Conservation (phyloP, 37 sponge, comb jelly and placozoan species). For the Cliona cf. orientalis region DNA sequence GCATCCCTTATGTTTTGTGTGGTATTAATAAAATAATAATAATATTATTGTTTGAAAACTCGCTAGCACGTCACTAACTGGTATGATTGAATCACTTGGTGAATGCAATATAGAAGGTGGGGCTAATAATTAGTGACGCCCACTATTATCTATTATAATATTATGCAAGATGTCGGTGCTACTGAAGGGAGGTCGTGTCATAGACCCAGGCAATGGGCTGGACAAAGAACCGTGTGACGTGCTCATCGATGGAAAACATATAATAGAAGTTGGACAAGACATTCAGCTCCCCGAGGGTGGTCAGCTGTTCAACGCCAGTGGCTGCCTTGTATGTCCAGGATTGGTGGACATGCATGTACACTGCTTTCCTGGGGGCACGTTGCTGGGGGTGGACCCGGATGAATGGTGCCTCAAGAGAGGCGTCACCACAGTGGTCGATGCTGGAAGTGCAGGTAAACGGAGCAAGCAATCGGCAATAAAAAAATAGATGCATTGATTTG, state of each 20-base stretch:
- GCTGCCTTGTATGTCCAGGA: slow-evolving; percentile 51
- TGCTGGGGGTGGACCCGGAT: slow-evolving; percentile 51
- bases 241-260: slow-evolving; percentile 23
- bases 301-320: slow-evolving; percentile 26
- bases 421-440: slow-evolving; percentile 66
- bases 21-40: no score
- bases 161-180: not conserved
- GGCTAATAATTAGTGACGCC: no score
- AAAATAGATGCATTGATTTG: no score
- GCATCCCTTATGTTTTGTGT: no score
- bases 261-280: slow-evolving; percentile 6
- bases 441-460: slow-evolving; percentile 66
- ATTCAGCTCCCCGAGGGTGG: not conserved
- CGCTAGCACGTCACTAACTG: no score
- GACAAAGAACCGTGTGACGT: slow-evolving; percentile 29
- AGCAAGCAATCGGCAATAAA: no score
- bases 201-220: slow-evolving; percentile 46
- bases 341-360: slow-evolving; percentile 56
- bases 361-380: slow-evolving; percentile 35
- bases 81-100: no score
- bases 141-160: no score
- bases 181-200: slow-evolving; percentile 18
- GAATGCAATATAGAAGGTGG: no score
- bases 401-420: slow-evolving; percentile 35
- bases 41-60: no score